phyloP scores from a whole-genome alignment of 2,888 invertebrate genomes.

The Trichogramma evanescens region DNA sequence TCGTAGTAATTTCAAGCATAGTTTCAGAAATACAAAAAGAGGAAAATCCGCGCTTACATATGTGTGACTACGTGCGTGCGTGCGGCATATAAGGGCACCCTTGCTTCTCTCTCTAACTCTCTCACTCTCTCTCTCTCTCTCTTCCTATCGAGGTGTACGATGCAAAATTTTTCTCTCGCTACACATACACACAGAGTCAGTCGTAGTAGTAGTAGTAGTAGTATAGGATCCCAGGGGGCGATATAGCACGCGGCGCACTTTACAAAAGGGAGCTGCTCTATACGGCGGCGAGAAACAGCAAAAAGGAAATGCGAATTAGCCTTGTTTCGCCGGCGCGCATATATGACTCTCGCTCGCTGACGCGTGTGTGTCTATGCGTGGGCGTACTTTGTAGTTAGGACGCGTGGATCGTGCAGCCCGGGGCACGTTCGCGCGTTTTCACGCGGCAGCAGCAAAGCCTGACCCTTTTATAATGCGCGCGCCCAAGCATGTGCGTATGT shows the following conservation, averaged over 20 bases:
- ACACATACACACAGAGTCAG: background rate
- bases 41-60: background rate
- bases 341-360: background rate
- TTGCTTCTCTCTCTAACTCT: conserved; percentile 1
- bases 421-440: too few relatives aligned
- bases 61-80: background rate
- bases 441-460: too few relatives aligned
- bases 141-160: background rate
- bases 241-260: conserved; percentile 5
- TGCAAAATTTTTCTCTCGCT: conserved; percentile 15
- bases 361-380: too few relatives aligned
- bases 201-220: too few relatives aligned
- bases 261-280: too few relatives aligned
- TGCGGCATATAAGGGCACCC: background rate
- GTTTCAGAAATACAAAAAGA: background rate
- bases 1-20: background rate
- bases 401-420: too few relatives aligned
- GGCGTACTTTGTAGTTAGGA: too few relatives aligned
- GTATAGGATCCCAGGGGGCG: conserved; percentile 8
- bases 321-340: conserved; percentile 15
- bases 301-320: conserved; percentile 12
- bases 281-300: background rate
- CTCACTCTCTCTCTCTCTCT: too few relatives aligned
- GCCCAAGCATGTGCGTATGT: too few relatives aligned
- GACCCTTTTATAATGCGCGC: too few relatives aligned